These are phyloP conservation scores for Rattus norvegicus DNA, from an alignment of 2,113 vertebrate genomes.

Conservation along the genomic window GRCr8 NC_086039.1:96501501-96502000, in stretches of 20 bases:
- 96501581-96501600: neutral
- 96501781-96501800: neutral
- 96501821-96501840: slow-evolving; percentile 34
- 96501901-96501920: neutral
- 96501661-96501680: neutral
- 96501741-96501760: slow-evolving; percentile 18
- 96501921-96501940: too few relatives aligned
- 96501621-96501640: neutral
- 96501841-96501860: neutral
- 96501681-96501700: neutral
- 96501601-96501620: slow-evolving; percentile 1
- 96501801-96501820: neutral
- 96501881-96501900: neutral
- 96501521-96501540: neutral
- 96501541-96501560: neutral
- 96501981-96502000: neutral
- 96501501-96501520: neutral
- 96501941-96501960: neutral
- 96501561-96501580: neutral
- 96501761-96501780: slow-evolving; percentile 35
- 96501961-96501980: neutral
- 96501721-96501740: slow-evolving; percentile 41
- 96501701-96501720: neutral
- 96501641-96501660: neutral
- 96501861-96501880: neutral